A percentile compares a stretch with the other conserved stretches of the same genome.
phyloP scores from a whole-genome alignment of 2,797 vertebrate species.

The Brotula barbata region DNA sequence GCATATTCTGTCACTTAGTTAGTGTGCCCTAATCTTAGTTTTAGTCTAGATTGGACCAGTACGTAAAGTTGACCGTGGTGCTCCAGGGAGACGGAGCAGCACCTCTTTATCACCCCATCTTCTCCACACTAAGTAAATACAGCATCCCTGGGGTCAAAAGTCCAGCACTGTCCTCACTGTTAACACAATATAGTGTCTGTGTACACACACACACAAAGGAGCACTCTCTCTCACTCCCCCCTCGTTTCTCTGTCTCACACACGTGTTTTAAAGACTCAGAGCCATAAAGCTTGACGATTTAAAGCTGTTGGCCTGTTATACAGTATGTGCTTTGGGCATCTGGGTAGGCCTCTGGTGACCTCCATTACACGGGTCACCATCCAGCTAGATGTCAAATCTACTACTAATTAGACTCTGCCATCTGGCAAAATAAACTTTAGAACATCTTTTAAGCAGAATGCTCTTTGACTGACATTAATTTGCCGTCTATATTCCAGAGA shows the following conservation, averaged over 20 bases:
- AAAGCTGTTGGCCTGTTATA: constrained; percentile 1
- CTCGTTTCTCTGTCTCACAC: neutral
- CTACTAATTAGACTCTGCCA: constrained; percentile 12
- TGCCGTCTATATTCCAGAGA: constrained; percentile 43
- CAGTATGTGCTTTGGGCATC: neutral
- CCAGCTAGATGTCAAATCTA: constrained; percentile 16
- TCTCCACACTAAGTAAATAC: constrained; percentile 60
- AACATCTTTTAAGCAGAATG: constrained; percentile 4
- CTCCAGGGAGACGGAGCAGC: constrained; percentile 46
- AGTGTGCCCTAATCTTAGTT: neutral
- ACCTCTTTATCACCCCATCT: constrained; percentile 65
- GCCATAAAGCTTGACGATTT: constrained; percentile 9
- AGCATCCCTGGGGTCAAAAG: constrained; percentile 60
- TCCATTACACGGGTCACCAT: constrained; percentile 30
- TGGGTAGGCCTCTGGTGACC: constrained; percentile 28
- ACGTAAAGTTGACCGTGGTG: constrained; percentile 11
- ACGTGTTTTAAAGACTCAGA: constrained; percentile 17
- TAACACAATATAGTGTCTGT: constrained; percentile 35
- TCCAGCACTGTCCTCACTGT: constrained; percentile 55
- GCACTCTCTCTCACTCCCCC: neutral
- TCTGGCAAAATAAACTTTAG: constrained; percentile 5
- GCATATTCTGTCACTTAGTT: neutral
- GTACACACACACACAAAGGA: constrained; percentile 15
- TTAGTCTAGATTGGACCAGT: too few relatives aligned
- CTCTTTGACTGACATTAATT: constrained; percentile 47